Evolutionary conservation across 2,888 invertebrate species (phyloP).

Genomic region (Diabrotica balteata): DNA sequence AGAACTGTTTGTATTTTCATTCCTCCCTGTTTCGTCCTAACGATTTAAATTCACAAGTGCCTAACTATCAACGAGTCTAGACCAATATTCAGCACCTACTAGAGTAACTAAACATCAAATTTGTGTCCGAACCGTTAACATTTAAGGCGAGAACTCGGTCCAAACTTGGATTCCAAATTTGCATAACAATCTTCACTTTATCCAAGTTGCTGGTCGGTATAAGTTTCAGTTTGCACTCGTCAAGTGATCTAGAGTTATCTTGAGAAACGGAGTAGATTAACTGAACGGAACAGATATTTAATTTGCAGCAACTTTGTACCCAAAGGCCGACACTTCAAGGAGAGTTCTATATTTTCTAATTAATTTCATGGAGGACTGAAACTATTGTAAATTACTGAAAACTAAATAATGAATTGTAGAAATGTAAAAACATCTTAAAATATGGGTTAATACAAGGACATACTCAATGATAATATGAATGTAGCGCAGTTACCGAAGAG

Average conservation of each 20-base stretch:
- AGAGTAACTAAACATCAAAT: conserved; percentile 25
- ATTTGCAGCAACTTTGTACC: too few relatives aligned
- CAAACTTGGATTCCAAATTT: conserved; percentile 28
- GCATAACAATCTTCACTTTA: conserved; percentile 28
- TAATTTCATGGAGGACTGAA: too few relatives aligned
- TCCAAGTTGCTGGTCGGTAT: conserved; percentile 13
- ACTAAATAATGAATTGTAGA: too few relatives aligned
- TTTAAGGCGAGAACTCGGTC: conserved; percentile 24
- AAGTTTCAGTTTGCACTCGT: conserved; percentile 24
- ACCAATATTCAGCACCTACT: conserved; percentile 9
- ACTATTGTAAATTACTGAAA: too few relatives aligned
- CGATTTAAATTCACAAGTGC: conserved; percentile 11
- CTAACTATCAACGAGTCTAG: conserved; percentile 5
- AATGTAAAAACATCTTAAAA: too few relatives aligned
- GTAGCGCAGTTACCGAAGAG: too few relatives aligned
- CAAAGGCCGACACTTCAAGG: too few relatives aligned
- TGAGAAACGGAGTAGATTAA: neutral
- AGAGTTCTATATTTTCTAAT: too few relatives aligned
- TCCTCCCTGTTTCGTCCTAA: neutral
- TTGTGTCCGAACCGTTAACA: conserved; percentile 22
- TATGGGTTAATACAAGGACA: too few relatives aligned
- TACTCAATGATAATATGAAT: too few relatives aligned
- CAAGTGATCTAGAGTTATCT: conserved; percentile 11
- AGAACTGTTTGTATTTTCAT: too few relatives aligned
- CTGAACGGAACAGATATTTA: too few relatives aligned